These are phyloP conservation scores for Gymnocheta viridis DNA, from an alignment of 2,888 invertebrate species.

Conservation along the genomic window DNA sequence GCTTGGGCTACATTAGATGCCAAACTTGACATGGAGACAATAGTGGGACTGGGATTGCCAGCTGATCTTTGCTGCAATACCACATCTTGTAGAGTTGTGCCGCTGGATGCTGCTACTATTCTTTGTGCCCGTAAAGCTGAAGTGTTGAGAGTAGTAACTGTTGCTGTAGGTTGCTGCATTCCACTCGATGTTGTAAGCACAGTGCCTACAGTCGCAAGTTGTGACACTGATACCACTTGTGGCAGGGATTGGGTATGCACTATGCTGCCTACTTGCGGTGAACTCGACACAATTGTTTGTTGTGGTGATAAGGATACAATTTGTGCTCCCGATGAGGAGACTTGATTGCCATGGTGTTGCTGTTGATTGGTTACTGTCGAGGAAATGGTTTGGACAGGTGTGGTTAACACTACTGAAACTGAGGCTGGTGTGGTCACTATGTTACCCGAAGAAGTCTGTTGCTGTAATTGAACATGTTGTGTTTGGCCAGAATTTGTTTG, in stretches of 20 bases:
- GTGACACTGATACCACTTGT: conserved; percentile 82
- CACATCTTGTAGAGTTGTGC: conserved; percentile 79
- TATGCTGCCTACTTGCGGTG: conserved; percentile 78
- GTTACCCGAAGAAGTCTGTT: conserved; percentile 73
- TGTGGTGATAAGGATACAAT: conserved; percentile 81
- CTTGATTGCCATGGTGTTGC: conserved; percentile 68
- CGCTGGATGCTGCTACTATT: conserved; percentile 78
- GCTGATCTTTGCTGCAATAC: conserved; percentile 79
- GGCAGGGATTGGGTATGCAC: conserved; percentile 81
- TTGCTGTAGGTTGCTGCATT: conserved; percentile 77
- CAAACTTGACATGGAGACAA: conserved; percentile 81
- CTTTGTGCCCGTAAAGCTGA: conserved; percentile 80
- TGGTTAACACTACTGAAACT: conserved; percentile 81
- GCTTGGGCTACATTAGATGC: conserved; percentile 77
- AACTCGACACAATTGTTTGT: conserved; percentile 77
- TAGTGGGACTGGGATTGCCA: conserved; percentile 80
- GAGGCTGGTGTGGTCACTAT: conserved; percentile 76
- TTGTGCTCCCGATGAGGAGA: conserved; percentile 75
- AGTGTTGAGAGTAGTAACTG: conserved; percentile 80
- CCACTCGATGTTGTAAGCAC: conserved; percentile 80
- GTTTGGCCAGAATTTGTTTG: conserved; percentile 63
- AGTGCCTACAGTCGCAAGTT: conserved; percentile 81
- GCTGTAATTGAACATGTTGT: conserved; percentile 73
- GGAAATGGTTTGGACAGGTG: conserved; percentile 79
- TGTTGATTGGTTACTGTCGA: conserved; percentile 74